Evolutionary conservation across 2,888 invertebrate species (phyloP).

Genomic region (Physocephala rufipes): DNA sequence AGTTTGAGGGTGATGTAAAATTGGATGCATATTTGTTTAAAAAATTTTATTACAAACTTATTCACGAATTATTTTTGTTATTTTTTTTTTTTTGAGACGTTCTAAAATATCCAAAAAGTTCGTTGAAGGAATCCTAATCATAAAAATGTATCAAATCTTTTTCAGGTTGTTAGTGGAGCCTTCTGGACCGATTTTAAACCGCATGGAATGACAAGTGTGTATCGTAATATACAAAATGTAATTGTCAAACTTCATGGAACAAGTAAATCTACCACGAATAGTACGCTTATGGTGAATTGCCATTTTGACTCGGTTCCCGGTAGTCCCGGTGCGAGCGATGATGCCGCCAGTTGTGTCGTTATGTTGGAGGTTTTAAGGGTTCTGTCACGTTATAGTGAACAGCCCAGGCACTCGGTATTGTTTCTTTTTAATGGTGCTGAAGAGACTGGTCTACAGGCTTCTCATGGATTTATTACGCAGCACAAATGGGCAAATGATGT

Average conservation of each 20-base stretch:
- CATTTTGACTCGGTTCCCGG: conserved; percentile 91
- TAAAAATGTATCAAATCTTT: neutral
- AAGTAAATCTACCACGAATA: conserved; percentile 62
- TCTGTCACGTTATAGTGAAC: conserved; percentile 65
- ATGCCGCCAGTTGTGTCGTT: conserved; percentile 68
- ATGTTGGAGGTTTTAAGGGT: conserved; percentile 75
- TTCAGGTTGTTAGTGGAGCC: conserved; percentile 71
- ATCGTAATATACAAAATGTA: conserved; percentile 83
- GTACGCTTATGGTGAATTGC: conserved; percentile 84
- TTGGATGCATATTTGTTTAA: neutral
- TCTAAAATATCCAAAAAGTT: too few species aligned
- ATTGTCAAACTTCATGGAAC: conserved; percentile 75
- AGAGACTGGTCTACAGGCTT: conserved; percentile 74
- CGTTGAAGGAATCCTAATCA: neutral
- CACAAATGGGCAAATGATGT: conserved; percentile 82
- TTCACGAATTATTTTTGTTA: too few species aligned
- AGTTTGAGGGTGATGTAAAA: neutral
- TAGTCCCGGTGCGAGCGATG: conserved; percentile 73
- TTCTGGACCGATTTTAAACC: conserved; percentile 78
- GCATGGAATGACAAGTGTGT: conserved; percentile 83
- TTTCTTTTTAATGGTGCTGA: conserved; percentile 81
- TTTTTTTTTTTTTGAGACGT: too few species aligned
- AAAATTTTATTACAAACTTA: conserved; percentile 43
- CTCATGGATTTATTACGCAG: conserved; percentile 91
- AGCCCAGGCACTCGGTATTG: conserved; percentile 71